These are phyloP conservation scores for Calliphora vicina DNA, from an alignment of 1,140 invertebrate species.

Conservation along the genomic window DNA sequence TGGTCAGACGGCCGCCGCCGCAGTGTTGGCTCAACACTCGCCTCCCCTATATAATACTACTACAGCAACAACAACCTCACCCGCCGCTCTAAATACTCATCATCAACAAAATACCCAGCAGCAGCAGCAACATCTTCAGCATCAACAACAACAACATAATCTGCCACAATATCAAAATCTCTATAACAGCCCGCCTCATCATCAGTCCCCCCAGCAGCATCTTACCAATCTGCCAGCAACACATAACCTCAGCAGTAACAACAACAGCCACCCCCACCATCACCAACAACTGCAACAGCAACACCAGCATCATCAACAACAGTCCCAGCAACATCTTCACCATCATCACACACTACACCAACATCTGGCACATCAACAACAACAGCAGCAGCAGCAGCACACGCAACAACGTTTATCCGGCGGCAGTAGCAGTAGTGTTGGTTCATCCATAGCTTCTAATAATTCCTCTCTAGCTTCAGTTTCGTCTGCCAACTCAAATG, in stretches of 20 bases:
- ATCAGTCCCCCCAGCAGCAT: slow-evolving; percentile 41
- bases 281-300: slow-evolving; percentile 39
- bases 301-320: slow-evolving; percentile 37
- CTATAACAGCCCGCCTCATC: slow-evolving; percentile 44
- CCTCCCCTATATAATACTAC: slow-evolving; percentile 19
- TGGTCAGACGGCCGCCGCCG: slow-evolving; percentile 9
- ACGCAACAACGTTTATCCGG: slow-evolving; percentile 51
- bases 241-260: slow-evolving; percentile 37
- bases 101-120: slow-evolving; percentile 18
- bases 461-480: background rate
- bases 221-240: background rate
- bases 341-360: slow-evolving; percentile 43
- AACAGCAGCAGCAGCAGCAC: slow-evolving; percentile 43
- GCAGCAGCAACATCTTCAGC: slow-evolving; percentile 35
- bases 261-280: slow-evolving; percentile 7
- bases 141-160: slow-evolving; percentile 44
- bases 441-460: slow-evolving; percentile 47
- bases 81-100: slow-evolving; percentile 21
- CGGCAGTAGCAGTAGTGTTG: slow-evolving; percentile 53
- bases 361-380: slow-evolving; percentile 36
- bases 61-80: slow-evolving; percentile 42
- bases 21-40: slow-evolving; percentile 21
- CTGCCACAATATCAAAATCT: slow-evolving; percentile 37
- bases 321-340: slow-evolving; percentile 41
- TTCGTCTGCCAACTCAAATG: background rate